Base-by-base conservation (phyloP, 2,113 vertebrate species). In the Istiophorus platypterus region DNA sequence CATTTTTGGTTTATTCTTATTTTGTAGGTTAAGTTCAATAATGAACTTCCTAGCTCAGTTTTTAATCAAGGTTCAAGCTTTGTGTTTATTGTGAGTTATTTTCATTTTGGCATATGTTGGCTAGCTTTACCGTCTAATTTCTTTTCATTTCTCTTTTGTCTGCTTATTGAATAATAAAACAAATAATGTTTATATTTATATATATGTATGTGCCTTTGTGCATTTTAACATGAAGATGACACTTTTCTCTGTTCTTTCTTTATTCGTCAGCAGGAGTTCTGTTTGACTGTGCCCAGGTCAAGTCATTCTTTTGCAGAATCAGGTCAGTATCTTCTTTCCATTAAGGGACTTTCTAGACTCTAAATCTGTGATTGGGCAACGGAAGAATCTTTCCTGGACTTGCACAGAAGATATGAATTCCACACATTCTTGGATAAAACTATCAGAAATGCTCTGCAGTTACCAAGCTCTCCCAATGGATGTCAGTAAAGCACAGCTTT, bases 241-340 rank as follows among this genome's bases (percentile, higher is more conserved):
- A 42, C 5, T 47, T 70, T 42, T n/a, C 52, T 31, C 14, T 66
- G 0, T 58, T 76, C 0, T 81, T 14, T 92, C 64, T 72, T 67
- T 80, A 31, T n/a, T n/a, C n/a, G n/a, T n/a, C 83, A 95, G 75
- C 88, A 63, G 95, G 94, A 0, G 94, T 96, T 14, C 86, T 93
- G 2, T 96, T 94, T 75, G 94, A 97, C 37, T 94, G 84, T 57
- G 93, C 96, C 45, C 96, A 95, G 22, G 96, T 96, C 89, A 98
- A 97, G 73, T 96, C 97, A 71, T 98, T 98, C 88, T 98, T 98
- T 95, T 98, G 97, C 94, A 95, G 97, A 89, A 97, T 99, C 84
- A 95, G 96, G 96, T 96, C 85, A 95, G 95, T 92, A 14, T 66
- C 15, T 69, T 59, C 17, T 31, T 27, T 68, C 13, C 14, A 24